Evolutionary conservation across 2,888 invertebrate genomes (phyloP).

Genomic region (Pimpla rufipes): DNA sequence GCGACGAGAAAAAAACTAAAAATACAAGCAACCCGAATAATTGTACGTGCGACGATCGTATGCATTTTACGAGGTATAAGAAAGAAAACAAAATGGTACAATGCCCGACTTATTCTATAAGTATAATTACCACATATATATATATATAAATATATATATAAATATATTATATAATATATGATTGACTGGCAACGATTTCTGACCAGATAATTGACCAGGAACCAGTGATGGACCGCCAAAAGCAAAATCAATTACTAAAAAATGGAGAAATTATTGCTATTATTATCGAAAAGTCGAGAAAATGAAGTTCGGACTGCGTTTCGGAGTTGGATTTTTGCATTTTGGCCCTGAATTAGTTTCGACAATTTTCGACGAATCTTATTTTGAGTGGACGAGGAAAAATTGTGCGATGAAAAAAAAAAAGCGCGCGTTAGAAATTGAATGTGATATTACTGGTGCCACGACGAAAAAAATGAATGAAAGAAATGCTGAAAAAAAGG

Average conservation of each 20-base stretch:
- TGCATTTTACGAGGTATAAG: slow-evolving; percentile 35
- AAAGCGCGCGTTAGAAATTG: slow-evolving; percentile 59
- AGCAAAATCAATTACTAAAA: slow-evolving; percentile 41
- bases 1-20: slow-evolving; percentile 33
- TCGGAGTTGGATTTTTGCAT: slow-evolving; percentile 45
- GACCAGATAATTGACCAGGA: slow-evolving; percentile 77
- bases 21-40: slow-evolving; percentile 24
- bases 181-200: slow-evolving; percentile 73
- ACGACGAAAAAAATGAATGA: slow-evolving; percentile 57
- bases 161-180: slow-evolving; percentile 41
- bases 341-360: slow-evolving; percentile 45
- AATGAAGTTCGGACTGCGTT: slow-evolving; percentile 32
- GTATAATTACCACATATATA: slow-evolving; percentile 48
- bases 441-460: slow-evolving; percentile 73
- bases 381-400: slow-evolving; percentile 49
- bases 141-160: slow-evolving; percentile 56
- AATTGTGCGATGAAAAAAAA: slow-evolving; percentile 53
- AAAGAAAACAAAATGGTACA: slow-evolving; percentile 59
- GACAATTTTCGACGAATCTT: slow-evolving; percentile 28
- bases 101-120: slow-evolving; percentile 59
- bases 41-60: slow-evolving; percentile 52
- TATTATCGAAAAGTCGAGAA: slow-evolving; percentile 34
- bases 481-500: slow-evolving; percentile 28
- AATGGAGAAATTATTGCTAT: slow-evolving; percentile 44
- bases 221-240: slow-evolving; percentile 67